A percentile compares a stretch with the other conserved stretches of the same genome.
Evolutionary conservation across 2,113 vertebrate species (phyloP).

Genomic region (Catharus minimus): DNA sequence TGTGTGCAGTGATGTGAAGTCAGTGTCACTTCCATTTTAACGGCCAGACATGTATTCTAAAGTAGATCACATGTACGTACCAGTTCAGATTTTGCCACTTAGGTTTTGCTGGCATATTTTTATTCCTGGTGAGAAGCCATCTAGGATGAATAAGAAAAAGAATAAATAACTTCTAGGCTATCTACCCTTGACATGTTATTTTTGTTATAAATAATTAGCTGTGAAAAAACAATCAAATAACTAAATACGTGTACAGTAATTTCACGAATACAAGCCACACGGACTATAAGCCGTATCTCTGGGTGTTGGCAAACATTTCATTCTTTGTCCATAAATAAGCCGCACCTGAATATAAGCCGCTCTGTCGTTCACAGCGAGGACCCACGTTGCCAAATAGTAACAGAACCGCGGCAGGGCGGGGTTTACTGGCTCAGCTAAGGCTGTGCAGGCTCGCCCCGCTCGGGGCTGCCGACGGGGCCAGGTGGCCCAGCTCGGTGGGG

Average conservation of each 20-base stretch:
- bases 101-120: not conserved
- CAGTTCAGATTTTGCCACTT: not conserved
- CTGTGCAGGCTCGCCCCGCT: too few species aligned
- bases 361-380: too few species aligned
- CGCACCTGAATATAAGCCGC: too few species aligned
- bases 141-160: not conserved
- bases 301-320: too few species aligned
- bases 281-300: too few species aligned
- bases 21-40: not conserved
- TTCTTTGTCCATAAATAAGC: too few species aligned
- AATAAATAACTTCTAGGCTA: slow-evolving; percentile 6
- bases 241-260: not conserved
- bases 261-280: too few species aligned
- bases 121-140: not conserved
- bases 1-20: not conserved
- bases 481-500: too few species aligned
- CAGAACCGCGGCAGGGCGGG: too few species aligned
- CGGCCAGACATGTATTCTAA: not conserved
- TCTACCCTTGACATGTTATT: not conserved
- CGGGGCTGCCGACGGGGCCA: too few species aligned
- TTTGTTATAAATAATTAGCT: not conserved
- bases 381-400: too few species aligned
- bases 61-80: not conserved
- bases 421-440: too few species aligned
- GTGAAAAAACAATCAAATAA: not conserved